Evolutionary conservation across 2,888 invertebrate species (phyloP).

Genomic region (Lasiommata megera): DNA sequence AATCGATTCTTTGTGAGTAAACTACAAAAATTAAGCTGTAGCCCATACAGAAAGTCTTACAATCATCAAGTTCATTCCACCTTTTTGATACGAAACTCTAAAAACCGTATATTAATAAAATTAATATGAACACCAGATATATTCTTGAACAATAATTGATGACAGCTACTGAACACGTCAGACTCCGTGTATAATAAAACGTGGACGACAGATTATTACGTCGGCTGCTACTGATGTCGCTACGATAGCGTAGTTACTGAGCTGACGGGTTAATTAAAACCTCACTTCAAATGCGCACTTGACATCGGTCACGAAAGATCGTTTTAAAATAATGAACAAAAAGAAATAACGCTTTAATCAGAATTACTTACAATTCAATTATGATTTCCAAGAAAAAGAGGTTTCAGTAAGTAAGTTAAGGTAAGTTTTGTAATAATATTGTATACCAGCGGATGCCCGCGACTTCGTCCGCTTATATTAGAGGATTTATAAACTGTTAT

Average conservation of each 20-base stretch:
- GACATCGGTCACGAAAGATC: background rate
- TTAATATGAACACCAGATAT: background rate
- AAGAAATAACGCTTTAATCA: background rate
- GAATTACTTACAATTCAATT: too few species aligned
- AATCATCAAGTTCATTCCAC: too few species aligned
- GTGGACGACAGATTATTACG: conserved; percentile 49
- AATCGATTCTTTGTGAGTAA: too few species aligned
- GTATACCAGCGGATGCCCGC: too few species aligned
- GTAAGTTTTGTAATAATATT: too few species aligned
- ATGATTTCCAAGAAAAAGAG: too few species aligned
- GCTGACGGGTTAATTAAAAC: conserved; percentile 9
- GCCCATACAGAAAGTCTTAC: too few species aligned
- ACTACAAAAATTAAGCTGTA: too few species aligned
- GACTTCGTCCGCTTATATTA: too few species aligned
- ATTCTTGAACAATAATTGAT: background rate
- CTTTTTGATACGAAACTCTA: background rate
- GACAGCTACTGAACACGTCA: conserved; percentile 7
- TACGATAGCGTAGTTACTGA: conserved; percentile 15
- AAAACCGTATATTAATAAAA: background rate
- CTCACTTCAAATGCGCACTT: conserved; percentile 7
- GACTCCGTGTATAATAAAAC: conserved; percentile 20
- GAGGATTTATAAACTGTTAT: too few species aligned
- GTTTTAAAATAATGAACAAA: background rate
- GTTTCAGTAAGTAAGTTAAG: too few species aligned
- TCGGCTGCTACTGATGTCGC: conserved; percentile 39